Percentiles rank a stretch among this genome's conserved stretches.
phyloP scores from a whole-genome alignment of 2,888 invertebrate genomes.

The Cactoblastis cactorum region DNA sequence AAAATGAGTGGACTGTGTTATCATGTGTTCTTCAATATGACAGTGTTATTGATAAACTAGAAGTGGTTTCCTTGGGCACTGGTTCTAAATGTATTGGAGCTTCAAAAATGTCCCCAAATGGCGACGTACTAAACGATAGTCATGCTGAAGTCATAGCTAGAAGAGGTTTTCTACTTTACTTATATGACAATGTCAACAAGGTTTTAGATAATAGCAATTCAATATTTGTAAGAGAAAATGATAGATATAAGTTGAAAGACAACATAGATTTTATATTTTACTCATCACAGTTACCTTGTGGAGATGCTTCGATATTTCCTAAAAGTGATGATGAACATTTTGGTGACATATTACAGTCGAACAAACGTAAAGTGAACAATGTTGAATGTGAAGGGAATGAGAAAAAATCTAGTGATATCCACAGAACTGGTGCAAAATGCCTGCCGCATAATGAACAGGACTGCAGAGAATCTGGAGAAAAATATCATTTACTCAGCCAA shows the following conservation, averaged over 20 bases:
- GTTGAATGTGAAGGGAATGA: constrained; percentile 29
- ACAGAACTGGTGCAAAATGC: constrained; percentile 88
- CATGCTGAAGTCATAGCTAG: constrained; percentile 95
- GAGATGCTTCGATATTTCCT: constrained; percentile 93
- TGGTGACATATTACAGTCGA: constrained; percentile 44
- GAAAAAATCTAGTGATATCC: constrained; percentile 59
- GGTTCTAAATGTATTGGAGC: constrained; percentile 95
- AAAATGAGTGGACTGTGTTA: constrained; percentile 90
- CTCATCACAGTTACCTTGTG: constrained; percentile 93
- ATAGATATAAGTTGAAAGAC: constrained; percentile 72
- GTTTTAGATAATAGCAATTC: constrained; percentile 45
- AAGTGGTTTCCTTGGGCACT: constrained; percentile 90
- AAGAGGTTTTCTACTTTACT: constrained; percentile 88
- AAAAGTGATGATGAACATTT: constrained; percentile 56
- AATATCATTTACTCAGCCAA: constrained; percentile 84
- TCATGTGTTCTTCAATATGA: constrained; percentile 84
- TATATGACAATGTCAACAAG: constrained; percentile 81
- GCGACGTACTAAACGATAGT: constrained; percentile 90
- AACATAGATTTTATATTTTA: constrained; percentile 88
- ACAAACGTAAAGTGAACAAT: constrained; percentile 39
- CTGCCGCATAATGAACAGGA: constrained; percentile 7
- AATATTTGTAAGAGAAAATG: constrained; percentile 43
- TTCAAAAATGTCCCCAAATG: constrained; percentile 80
- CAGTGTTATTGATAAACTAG: constrained; percentile 38
- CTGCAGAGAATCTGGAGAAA: constrained; percentile 68